Base-by-base conservation (phyloP, 2,797 vertebrate species). In the Notoglanidium macrostoma region DNA sequence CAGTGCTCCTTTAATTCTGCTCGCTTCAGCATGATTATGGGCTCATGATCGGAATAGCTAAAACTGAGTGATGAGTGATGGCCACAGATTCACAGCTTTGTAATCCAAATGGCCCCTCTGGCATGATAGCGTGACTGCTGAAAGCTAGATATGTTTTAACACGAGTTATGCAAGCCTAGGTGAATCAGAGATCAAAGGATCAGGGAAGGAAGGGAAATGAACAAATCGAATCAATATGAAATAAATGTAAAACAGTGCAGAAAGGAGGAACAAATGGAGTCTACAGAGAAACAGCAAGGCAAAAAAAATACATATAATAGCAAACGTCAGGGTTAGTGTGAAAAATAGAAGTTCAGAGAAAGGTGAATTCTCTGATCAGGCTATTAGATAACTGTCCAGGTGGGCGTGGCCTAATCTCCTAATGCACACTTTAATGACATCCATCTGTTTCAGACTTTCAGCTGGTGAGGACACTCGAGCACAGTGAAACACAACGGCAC, bases 1-100 rank as follows among this genome's bases (percentile, higher is more conserved):
- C 65, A 57, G 85, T 44, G 81, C 86, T 81, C 40, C 54, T 82
- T 57, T 83, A 88, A 90, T 91, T 89, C 86, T 17, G 55, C 73
- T 77, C 72, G 51, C 81, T 87, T 74, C 86, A 72, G 63, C 70
- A 46, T 87, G 84, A 90, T 87, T 73, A 87, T 23, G 55, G n/a
- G 51, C 67, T 89, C 67, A 84, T 80, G 77, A 86, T 59, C 51
- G 55, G 87, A 89, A 86, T 74, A n/a, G 68, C 79, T 77, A 68
- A 81, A 46, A 73, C 63, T 55, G 67, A 67, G 63, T 44, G 63
- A 84, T 84, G 85, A 81, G 67, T 55, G 82, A 86, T 11, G 49
- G 85, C 17, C 44, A 49, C 65, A 40, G 57, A 80, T 74, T 84
- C 59, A 67, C 67, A 35, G 82, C 67, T 73, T 57, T 40, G 29